Base-by-base conservation (phyloP, 2,888 invertebrate genomes). In the Ormia ochracea region DNA sequence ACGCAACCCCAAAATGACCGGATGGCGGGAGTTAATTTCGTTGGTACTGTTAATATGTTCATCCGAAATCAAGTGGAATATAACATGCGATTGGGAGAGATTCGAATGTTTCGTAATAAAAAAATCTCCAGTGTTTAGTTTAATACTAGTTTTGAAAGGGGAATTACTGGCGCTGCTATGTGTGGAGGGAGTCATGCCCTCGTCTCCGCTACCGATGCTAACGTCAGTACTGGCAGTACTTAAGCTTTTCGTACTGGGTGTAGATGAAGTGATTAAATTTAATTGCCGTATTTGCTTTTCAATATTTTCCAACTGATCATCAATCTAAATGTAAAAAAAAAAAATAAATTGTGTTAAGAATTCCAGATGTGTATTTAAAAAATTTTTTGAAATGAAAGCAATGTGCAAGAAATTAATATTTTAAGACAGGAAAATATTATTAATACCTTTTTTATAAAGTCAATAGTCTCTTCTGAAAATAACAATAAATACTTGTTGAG, bases 11-110 rank as follows among this genome's bases (percentile, higher is more conserved):
- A 98, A 92, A 84, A 99, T 96, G 21, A 96, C 96, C 3, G 97
- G 96, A 92, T 99, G 98, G 2, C 99, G 93, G 0, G 98, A 99
- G 85, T 97, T 96, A 65, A 99, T 97, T 87, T 99, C 98, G 74
- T 93, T 94, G 92, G 87, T 89, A 90, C 90, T 90, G 83, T 86
- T 91, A 84, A 89, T 91, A 43, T 91, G 90, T 85, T 98, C 97
- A 88, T 98, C 98, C 0, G 95, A 94, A 6, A 98, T 95, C 87
- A 99, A 93, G 87, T 99, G 99, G 91, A 98, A 99, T 56, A 98
- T 94, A 1, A 98, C 94, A 90, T 99, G 98, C 52, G 96, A 95
- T 88, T 98, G 96, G 2, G 96, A 94, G 82, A 99, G 92, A 92
- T 98, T 98, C 84, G 97, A 97, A 92, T 98, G 98, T 83, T 93